Evolutionary conservation across 2,113 vertebrate genomes (phyloP).

Genomic region (Oreochromis aureus): DNA sequence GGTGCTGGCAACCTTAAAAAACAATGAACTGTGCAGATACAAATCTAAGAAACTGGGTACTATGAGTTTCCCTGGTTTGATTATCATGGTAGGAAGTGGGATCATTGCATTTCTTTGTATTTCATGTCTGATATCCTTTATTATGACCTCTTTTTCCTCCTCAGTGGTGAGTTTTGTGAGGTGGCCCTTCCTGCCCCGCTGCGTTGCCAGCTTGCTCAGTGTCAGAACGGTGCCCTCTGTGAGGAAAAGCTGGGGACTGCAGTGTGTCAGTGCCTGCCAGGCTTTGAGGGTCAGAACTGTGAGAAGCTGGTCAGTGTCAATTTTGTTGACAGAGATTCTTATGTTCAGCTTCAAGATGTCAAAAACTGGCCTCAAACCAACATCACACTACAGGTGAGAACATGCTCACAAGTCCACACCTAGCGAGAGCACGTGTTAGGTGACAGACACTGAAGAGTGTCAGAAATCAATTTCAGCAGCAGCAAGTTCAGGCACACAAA

Average conservation of each 20-base stretch:
- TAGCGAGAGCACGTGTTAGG: background rate
- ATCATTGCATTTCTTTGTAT: background rate
- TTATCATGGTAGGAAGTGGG: background rate
- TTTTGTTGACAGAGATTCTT: constrained; percentile 90
- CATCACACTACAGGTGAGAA: constrained; percentile 89
- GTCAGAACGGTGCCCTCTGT: constrained; percentile 87
- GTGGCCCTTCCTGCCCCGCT: constrained; percentile 53
- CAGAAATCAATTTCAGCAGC: background rate
- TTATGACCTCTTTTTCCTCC: background rate
- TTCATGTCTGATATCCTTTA: background rate
- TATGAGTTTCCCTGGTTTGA: background rate
- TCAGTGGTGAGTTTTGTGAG: constrained; percentile 89
- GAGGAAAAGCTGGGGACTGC: constrained; percentile 70
- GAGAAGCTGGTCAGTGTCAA: constrained; percentile 94
- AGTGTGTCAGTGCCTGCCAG: constrained; percentile 85
- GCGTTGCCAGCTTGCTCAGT: constrained; percentile 78
- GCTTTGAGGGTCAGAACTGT: constrained; percentile 86
- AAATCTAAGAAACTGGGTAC: background rate
- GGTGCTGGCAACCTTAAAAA: constrained; percentile 60
- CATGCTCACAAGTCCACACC: background rate
- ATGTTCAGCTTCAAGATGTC: constrained; percentile 89
- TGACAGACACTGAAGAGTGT: background rate
- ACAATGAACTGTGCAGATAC: background rate
- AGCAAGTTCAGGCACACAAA: background rate
- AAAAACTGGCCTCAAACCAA: constrained; percentile 94